Base-by-base conservation (phyloP, 2,888 invertebrate genomes). In the Drosophila vallismaia region DNA sequence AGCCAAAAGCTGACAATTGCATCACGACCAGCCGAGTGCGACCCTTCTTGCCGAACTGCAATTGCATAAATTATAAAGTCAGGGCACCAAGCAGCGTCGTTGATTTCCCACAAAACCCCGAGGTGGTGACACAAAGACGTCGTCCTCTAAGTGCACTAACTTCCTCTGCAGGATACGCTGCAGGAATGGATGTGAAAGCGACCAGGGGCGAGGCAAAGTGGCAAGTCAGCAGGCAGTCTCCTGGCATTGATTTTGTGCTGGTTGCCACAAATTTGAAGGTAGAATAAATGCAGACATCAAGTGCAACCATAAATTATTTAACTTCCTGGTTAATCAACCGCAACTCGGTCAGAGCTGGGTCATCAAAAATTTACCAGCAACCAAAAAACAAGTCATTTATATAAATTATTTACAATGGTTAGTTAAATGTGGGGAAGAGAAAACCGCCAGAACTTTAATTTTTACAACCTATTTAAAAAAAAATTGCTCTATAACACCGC, bases 61-160 rank as follows among this genome's bases (percentile, higher is more conserved):
- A 67, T 68, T 71, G 71, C 74, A 71, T 71, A 48, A 77, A 77
- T 75, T 64, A 76, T 75, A 69, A 56, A 38, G 12, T 29, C 46
- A 12, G 38, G 50, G 14, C 40, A 54, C 33, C 44, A 48, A 24
- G 29, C 40, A 31, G 14, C 62, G 33, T 12, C 46, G 28, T 36
- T 66, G 63, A 54, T 66, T 66, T 66, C 46, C 55, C 64, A 38
- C 67, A 14, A 66, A 52, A 46, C 46, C 55, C 51, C 40, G 40
- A 44, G 19, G 19, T 36, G 29, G 63, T 10, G 51, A 46, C 29
- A 66, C 51, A 46, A 64, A 64, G 56, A 14, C 45, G 28, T 51
- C 24, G 48, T 57, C 60, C 36, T 62, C 48, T 42, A 57, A 57
- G 48, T 48, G 48, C 48, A 40, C 44, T 24, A 40, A 9, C 7